Evolutionary conservation across 1,140 invertebrate genomes (phyloP), one percentile per base, ranked within the genome.

Genomic region (Apis dorsata): DNA sequence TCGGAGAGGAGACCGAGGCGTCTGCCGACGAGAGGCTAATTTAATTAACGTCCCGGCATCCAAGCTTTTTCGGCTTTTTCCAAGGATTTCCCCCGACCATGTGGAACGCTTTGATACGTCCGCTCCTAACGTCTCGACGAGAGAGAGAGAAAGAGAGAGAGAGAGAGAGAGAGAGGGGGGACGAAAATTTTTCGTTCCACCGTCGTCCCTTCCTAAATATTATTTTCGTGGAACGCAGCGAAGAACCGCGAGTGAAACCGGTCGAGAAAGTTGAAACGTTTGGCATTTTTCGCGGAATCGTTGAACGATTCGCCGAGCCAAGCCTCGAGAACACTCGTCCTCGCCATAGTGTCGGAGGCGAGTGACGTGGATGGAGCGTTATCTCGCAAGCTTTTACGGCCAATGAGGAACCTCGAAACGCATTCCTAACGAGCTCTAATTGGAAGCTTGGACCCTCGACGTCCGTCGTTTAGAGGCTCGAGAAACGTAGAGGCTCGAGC

Each of bases 381-480:
- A 77, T 82, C 74, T 82, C 57, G 74, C 73, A 66, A 77, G 80
- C 73, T 77, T 65, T 82, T 77, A 77, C 65, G 28, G 57, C 72
- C 66, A 70, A 77, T 62, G 55, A 77, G 70, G 55, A 21, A 65
- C 74, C 66, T 81, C 81, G 81, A 79, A 88, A 81, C 83, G 66
- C 49, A 73, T 82, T 86, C 69, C 79, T 88, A 90, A 91, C 86
- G 86, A 90, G 83, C 85, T 74, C 82, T 90, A 90, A 91, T 91
- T 90, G 86, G 79, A 75, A 86, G 76, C 90, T 88, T 55, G 74
- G 83, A 75, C 74, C 74, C 65, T 78, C 53, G 74, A 55, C 68
- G 79, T 49, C 60, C 77, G 53, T 81, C 81, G 78, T 77, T 89
- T 86, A 86, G 49, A 81, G 10, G 13, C 70, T 60, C 57, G 53